These are phyloP conservation scores for Geotria australis DNA, from an alignment of 2,797 vertebrate species.

Conservation along the genomic window DNA sequence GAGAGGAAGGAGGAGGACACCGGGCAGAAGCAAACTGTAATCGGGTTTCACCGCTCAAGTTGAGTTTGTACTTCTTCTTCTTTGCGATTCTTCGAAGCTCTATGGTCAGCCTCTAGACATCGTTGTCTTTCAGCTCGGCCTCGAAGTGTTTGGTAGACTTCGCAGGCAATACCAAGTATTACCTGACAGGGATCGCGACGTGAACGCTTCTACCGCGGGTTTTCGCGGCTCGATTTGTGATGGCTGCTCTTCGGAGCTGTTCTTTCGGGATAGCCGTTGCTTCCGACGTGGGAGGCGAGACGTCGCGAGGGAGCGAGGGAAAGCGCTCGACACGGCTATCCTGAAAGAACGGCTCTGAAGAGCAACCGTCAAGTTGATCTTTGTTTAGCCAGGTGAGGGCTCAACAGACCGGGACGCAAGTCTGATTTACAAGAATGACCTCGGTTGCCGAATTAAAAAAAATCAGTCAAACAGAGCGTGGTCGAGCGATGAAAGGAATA, in stretches of 20 bases:
- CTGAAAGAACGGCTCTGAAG: too few species aligned
- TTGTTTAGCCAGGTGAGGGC: neutral
- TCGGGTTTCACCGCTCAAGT: neutral
- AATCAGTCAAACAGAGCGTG: neutral
- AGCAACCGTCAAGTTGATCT: too few species aligned
- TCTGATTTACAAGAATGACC: constrained; percentile 2
- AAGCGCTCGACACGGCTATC: too few species aligned
- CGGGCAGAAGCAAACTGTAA: constrained; percentile 2
- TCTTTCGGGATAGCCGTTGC: too few species aligned
- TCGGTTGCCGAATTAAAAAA: neutral
- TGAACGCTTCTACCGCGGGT: constrained; percentile 1
- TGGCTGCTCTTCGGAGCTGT: too few species aligned
- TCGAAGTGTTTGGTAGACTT: too few species aligned
- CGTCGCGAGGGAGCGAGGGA: too few species aligned
- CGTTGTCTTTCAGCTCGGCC: too few species aligned
- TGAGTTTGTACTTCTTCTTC: constrained; percentile 1
- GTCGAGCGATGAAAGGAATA: neutral
- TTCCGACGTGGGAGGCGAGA: too few species aligned
- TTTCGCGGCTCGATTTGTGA: too few species aligned
- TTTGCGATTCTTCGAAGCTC: too few species aligned
- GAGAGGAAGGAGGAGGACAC: neutral
- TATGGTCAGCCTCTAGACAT: too few species aligned
- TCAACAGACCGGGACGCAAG: constrained; percentile 1
- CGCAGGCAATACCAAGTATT: neutral
- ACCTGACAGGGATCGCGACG: constrained; percentile 1